Base-by-base conservation (phyloP, 2,888 invertebrate genomes). In the Macroteleia sp. region DNA sequence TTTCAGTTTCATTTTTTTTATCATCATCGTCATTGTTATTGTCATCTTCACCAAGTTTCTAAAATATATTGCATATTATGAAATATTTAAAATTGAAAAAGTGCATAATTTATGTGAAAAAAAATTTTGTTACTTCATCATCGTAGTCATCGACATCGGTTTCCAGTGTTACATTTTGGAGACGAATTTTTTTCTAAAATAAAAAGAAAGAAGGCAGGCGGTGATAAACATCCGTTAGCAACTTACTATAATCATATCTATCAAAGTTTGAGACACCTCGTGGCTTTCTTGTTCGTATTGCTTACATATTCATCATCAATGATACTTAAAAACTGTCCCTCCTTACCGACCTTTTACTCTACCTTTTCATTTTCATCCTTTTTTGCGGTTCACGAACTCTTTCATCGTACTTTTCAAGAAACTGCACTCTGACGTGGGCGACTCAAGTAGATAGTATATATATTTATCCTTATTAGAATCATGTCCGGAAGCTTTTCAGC, bases 401-500 rank as follows among this genome's bases (percentile, higher is more conserved):
- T n/a, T 22, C 50, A 1, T 6, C 32, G 20, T 17, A n/a, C 25
- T 25, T 44, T 44, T 48, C 30, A 48, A 41, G 52, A 22, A 8
- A 12, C 52, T 22, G 46, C 25, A 30, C 32, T 36, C 12, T 32
- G 46, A 69, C 77, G 82, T 81, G 66, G 84, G 80, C 57, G 77
- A 71, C 54, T 75, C 61, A 59, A 82, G 79, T 77, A 77, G 75
- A 81, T 41, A 41, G 57, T 70, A 61, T 64, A 82, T 79, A 81
- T 79, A 81, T 85, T 82, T 74, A 77, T 85, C 75, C 77, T 76
- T 82, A 83, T 84, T 83, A 83, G 80, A 79, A 80, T 83, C 83
- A 85, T 79, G 79, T 69, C 74, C 62, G 57, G 75, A 64, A 81
- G 80, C 75, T 39, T 66, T 81, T 79, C 56, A 59, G 56, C 59